Evolutionary conservation across 1,140 invertebrate genomes (phyloP), one percentile per base, ranked within the genome.

Genomic region (Brachionus calyciflorus): DNA sequence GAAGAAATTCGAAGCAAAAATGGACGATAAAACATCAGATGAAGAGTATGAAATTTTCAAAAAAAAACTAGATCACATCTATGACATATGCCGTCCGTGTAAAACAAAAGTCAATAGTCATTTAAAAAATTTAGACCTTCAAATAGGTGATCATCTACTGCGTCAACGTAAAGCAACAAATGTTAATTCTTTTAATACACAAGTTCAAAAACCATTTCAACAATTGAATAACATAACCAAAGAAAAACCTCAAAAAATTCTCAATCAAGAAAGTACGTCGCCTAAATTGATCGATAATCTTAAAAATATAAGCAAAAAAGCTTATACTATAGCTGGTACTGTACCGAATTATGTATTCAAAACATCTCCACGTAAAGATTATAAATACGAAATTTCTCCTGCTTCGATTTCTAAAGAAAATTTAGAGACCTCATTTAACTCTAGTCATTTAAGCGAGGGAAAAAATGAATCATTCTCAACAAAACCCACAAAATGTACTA

Each of bases 241-340:
- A 65, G 40, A 44, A 44, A 65, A 65, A 65, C 41, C 4, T 4
- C 60, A 44, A 55, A 51, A 40, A 19, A 17, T 24, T 0, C 9
- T 51, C 0, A 73, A 28, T 51, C 33, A 55, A 51, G 69, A 73
- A 17, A 30, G 28, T 12, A 4, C 14, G 17, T 73, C 69, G 14
- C 40, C 69, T 28, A 55, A 55, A 21, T 55, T 55, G 3, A 51
- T 51, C 19, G 46, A 73, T 3, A 49, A 55, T 24, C 30, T 73
- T 2, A 51, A 73, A 21, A 40, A 49, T 17, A 73, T 51, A 73
- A 51, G 46, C 69, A 49, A 55, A 53, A 73, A 73, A 73, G 69
- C 69, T 10, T 73, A 73, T 51, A 73, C 69, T 19, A 73, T 73
- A n/a, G 69, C 69, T 30, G 69, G 69, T 21, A 73, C 44, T 17